phyloP scores from a whole-genome alignment of 2,797 vertebrate species.

The Halcyon chelicuti region DNA sequence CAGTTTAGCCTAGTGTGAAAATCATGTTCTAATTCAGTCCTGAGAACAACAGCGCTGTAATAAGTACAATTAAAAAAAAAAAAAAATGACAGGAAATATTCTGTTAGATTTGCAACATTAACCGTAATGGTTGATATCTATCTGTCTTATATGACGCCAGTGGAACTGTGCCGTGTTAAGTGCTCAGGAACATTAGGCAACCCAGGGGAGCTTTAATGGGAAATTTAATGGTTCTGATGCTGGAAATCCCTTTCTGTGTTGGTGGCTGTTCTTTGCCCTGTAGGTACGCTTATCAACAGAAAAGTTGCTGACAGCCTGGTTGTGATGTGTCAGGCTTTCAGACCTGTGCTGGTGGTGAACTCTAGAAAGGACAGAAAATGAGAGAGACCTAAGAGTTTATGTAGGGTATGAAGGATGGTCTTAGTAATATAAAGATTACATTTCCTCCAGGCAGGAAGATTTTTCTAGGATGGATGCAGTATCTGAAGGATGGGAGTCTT shows the following conservation, averaged over 20 bases:
- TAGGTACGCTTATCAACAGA: background rate
- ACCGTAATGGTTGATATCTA: background rate
- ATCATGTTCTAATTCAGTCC: background rate
- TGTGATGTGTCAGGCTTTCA: background rate
- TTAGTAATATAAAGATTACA: background rate
- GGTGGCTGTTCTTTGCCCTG: background rate
- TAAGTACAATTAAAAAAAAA: background rate
- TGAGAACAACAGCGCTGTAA: background rate
- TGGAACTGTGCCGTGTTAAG: background rate
- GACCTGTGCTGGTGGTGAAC: background rate
- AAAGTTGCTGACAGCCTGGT: background rate
- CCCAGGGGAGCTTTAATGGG: background rate
- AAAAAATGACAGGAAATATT: background rate
- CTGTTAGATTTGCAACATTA: slow-evolving; percentile 49
- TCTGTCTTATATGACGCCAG: background rate
- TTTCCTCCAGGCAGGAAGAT: background rate
- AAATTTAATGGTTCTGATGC: slow-evolving; percentile 16
- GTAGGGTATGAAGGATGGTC: background rate
- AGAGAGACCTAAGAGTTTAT: background rate
- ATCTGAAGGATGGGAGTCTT: background rate
- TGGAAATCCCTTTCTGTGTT: slow-evolving; percentile 23
- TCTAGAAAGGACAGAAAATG: slow-evolving; percentile 2
- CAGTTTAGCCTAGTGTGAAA: slow-evolving; percentile 19
- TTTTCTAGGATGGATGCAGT: background rate
- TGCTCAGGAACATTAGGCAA: slow-evolving; percentile 14